Conservation (phyloP, 2,113 vertebrate genomes). For the Thymallus thymallus region DNA sequence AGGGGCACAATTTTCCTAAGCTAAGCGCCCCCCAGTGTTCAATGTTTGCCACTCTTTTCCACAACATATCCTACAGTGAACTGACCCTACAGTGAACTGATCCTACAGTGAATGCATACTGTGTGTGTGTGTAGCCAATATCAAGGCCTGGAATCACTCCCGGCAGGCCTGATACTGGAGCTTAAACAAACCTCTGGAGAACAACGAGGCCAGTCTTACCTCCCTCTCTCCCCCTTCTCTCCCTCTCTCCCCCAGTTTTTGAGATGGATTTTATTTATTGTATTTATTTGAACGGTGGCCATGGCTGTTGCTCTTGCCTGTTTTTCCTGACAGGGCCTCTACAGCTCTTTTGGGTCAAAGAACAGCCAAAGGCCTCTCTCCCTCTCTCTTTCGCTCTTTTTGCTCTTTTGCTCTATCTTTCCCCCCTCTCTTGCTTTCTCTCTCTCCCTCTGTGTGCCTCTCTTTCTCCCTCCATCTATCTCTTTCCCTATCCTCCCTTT, state of each 20-base stretch:
- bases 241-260: slow-evolving; percentile 22
- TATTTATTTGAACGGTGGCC: slow-evolving; percentile 55
- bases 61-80: slow-evolving; percentile 47
- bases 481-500: not conserved
- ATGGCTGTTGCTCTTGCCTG: slow-evolving; percentile 48
- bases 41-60: slow-evolving; percentile 14
- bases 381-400: slow-evolving; percentile 26
- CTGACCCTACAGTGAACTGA: not conserved
- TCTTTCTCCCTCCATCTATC: not conserved
- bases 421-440: slow-evolving; percentile 22
- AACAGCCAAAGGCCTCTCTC: slow-evolving; percentile 46
- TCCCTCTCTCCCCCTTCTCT: slow-evolving; percentile 23
- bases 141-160: slow-evolving; percentile 45
- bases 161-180: slow-evolving; percentile 34
- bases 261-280: slow-evolving; percentile 66
- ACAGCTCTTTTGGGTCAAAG: slow-evolving; percentile 48
- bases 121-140: slow-evolving; percentile 25
- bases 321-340: slow-evolving; percentile 34
- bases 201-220: slow-evolving; percentile 42
- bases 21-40: slow-evolving; percentile 15
- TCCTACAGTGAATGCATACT: slow-evolving; percentile 43
- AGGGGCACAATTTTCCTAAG: slow-evolving; percentile 25
- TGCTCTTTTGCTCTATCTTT: slow-evolving; percentile 21
- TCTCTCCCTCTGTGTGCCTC: not conserved
- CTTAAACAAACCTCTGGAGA: slow-evolving; percentile 50